Conservation (phyloP, 2,797 vertebrate genomes). For the Otolemur crassicaudatus region DNA sequence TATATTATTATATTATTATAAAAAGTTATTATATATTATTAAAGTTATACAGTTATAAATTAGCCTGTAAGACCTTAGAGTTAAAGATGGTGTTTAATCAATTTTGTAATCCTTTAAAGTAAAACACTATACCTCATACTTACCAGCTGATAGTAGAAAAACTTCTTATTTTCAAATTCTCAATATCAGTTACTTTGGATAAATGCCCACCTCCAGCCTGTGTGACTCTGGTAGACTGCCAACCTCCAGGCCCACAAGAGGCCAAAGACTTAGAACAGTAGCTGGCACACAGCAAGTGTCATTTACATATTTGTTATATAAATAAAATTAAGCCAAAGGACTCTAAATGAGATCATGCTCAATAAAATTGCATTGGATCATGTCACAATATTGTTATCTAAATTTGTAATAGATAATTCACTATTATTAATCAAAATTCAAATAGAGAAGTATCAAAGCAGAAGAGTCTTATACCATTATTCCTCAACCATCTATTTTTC, state of each 20-base stretch:
- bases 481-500: not conserved
- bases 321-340: slow-evolving; percentile 31
- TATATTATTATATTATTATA: no score
- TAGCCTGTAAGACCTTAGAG: not conserved
- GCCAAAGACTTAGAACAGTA: not conserved
- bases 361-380: not conserved
- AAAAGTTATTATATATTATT: no score
- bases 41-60: slow-evolving; percentile 22
- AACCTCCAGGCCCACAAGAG: not conserved
- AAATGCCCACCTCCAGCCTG: not conserved
- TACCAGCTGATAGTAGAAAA: not conserved
- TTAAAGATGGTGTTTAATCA: not conserved
- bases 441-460: not conserved
- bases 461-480: not conserved
- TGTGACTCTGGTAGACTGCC: not conserved
- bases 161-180: slow-evolving; percentile 43
- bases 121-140: not conserved
- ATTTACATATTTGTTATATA: not conserved
- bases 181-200: not conserved
- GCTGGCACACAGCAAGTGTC: not conserved
- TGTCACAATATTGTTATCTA: not conserved
- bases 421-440: not conserved
- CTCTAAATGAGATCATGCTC: not conserved
- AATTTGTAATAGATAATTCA: not conserved
- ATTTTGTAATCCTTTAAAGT: slow-evolving; percentile 15